phyloP scores from a whole-genome alignment of 2,113 vertebrate genomes.

The Scolopax mira region DNA sequence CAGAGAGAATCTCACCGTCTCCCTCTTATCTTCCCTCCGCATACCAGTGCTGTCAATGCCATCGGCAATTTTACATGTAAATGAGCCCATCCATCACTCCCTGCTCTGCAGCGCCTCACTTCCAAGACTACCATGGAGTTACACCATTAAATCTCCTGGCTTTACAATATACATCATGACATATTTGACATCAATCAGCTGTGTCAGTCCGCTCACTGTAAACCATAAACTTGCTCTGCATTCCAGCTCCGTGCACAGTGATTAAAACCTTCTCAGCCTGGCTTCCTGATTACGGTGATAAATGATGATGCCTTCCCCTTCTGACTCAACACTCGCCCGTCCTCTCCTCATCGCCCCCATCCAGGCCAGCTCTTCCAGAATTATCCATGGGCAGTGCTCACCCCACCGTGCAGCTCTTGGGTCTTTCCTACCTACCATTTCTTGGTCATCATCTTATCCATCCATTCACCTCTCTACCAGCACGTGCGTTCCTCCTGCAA shows the following conservation, averaged over 20 bases:
- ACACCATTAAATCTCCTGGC: conserved; percentile 80
- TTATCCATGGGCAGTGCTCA: not conserved
- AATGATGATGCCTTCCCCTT: conserved; percentile 49
- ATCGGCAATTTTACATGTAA: conserved; percentile 83
- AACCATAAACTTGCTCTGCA: conserved; percentile 77
- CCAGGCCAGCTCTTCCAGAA: not conserved
- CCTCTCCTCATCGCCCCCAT: not conserved
- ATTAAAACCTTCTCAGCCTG: conserved; percentile 74
- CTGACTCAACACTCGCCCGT: not conserved
- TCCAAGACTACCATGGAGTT: conserved; percentile 74
- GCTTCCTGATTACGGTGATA: conserved; percentile 71
- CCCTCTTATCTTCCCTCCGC: conserved; percentile 72
- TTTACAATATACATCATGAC: conserved; percentile 84
- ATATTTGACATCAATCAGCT: conserved; percentile 85
- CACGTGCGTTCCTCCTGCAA: not conserved
- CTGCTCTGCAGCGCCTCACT: conserved; percentile 72
- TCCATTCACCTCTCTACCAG: not conserved
- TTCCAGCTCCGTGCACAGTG: conserved; percentile 64
- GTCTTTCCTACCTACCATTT: not conserved
- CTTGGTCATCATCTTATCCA: not conserved
- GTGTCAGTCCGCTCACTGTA: conserved; percentile 79
- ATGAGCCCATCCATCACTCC: conserved; percentile 82
- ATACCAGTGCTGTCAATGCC: conserved; percentile 78
- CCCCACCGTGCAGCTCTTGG: not conserved
- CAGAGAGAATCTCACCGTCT: conserved; percentile 68